A percentile compares a stretch with the other conserved stretches of the same genome.
Conservation (phyloP, 1,140 invertebrate species). For the Anoplolepis gracilipes region DNA sequence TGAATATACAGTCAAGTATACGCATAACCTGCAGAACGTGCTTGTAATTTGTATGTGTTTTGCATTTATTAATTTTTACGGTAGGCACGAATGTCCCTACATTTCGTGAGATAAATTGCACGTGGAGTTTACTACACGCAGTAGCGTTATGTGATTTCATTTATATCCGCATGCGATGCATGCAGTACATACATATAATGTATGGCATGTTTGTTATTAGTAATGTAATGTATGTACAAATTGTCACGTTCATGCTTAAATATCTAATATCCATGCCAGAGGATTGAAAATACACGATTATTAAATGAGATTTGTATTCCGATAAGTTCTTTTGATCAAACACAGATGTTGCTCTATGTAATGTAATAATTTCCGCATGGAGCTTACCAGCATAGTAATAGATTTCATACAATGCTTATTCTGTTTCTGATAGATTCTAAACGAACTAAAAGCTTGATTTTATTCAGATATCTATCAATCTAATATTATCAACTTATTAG, state of each 20-base stretch:
- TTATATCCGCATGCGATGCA: neutral
- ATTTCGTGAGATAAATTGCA: slow-evolving; percentile 47
- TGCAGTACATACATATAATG: neutral
- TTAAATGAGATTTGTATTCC: slow-evolving; percentile 25
- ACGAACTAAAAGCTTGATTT: slow-evolving; percentile 33
- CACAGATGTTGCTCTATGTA: neutral
- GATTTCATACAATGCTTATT: slow-evolving; percentile 16
- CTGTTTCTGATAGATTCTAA: slow-evolving; percentile 11
- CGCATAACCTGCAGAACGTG: slow-evolving; percentile 12
- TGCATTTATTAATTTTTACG: slow-evolving; percentile 59
- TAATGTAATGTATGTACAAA: slow-evolving; percentile 12
- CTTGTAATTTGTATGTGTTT: slow-evolving; percentile 31
- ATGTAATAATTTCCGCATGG: neutral
- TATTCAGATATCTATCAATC: neutral
- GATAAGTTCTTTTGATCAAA: slow-evolving; percentile 5
- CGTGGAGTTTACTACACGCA: slow-evolving; percentile 23
- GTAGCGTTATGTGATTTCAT: slow-evolving; percentile 25
- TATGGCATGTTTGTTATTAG: slow-evolving; percentile 20
- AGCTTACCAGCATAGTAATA: neutral
- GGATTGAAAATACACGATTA: slow-evolving; percentile 18
- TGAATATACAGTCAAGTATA: slow-evolving; percentile 31
- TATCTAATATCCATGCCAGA: slow-evolving; percentile 29
- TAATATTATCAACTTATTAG: neutral
- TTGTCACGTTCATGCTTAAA: slow-evolving; percentile 36
- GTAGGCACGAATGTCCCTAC: slow-evolving; percentile 5